phyloP scores from a whole-genome alignment of 2,888 invertebrate species.

The Plusia festucae region DNA sequence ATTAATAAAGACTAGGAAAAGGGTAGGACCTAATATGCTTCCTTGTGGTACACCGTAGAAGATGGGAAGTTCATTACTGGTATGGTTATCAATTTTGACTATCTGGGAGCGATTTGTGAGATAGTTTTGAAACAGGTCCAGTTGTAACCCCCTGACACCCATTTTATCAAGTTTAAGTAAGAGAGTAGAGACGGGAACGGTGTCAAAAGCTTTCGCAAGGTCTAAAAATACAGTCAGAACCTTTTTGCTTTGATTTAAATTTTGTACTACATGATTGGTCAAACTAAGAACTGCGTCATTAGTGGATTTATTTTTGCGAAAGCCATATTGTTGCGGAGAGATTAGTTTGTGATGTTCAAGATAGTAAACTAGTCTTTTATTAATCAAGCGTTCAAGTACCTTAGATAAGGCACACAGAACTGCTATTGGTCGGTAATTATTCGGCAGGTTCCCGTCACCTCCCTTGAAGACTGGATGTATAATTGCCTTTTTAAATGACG shows the following conservation, averaged over 20 bases:
- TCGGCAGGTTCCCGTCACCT: slow-evolving; percentile 10
- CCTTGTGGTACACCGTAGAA: slow-evolving; percentile 25
- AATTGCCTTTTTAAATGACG: slow-evolving; percentile 18
- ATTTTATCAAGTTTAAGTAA: slow-evolving; percentile 21
- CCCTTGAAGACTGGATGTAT: slow-evolving; percentile 19
- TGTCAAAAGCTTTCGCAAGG: slow-evolving; percentile 12
- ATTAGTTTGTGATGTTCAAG: slow-evolving; percentile 8
- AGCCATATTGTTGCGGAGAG: slow-evolving; percentile 20
- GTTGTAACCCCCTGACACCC: slow-evolving; percentile 17
- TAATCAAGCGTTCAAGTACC: slow-evolving; percentile 9
- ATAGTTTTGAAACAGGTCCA: slow-evolving; percentile 14
- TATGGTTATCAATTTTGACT: slow-evolving; percentile 12
- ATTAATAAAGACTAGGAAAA: slow-evolving; percentile 21
- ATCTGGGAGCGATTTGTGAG: slow-evolving; percentile 16
- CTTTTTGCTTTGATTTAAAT: slow-evolving; percentile 13
- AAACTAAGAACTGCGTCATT: slow-evolving; percentile 22
- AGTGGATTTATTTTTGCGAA: slow-evolving; percentile 21
- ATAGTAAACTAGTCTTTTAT: neutral
- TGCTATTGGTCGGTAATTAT: slow-evolving; percentile 15
- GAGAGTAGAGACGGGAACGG: slow-evolving; percentile 5
- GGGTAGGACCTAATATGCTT: no score
- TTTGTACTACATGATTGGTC: slow-evolving; percentile 10
- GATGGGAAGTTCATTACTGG: slow-evolving; percentile 11
- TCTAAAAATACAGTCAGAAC: slow-evolving; percentile 28
- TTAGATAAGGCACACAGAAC: slow-evolving; percentile 9